Base-by-base conservation (phyloP, 2,888 invertebrate species). In the Epinotia brunnichana region DNA sequence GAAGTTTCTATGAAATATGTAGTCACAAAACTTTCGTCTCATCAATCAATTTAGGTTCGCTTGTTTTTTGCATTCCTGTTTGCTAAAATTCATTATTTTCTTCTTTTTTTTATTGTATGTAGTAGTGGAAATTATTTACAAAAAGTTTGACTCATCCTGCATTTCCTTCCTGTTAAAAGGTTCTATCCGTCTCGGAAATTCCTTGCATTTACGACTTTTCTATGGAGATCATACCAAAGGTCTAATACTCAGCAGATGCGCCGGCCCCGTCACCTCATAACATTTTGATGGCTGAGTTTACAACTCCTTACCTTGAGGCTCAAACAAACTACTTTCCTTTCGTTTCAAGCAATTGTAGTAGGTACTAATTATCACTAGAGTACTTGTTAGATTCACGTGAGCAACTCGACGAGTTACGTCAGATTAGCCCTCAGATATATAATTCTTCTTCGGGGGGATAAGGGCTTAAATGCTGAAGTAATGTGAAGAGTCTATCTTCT, bases 191-290 rank as follows among this genome's bases (percentile, higher is more conserved):
- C 13, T 44, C 0, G 0, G 3, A 44, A 15, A 3, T 44, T 3
- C 2, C 41, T 44, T 5, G 41, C 2, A 13, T 44, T 13, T 11
- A 44, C 13, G 41, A 11, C 13, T 44, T 44, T 44, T 44, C 15
- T 35, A 35, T 15, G 15, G 4, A 44, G 15, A 4, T 4, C 35
- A 9, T 9, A 35, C 35, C 15, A 44, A 44, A 44, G 44, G 44
- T 56, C 24, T 29, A 21, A 15, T 56, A 24, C 24, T 60, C 44
- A 19, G 63, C 21, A 64, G 15, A 48, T 62, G 24, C 24, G 53
- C 48, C 51, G 10, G 63, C 53, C 2, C 48, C 51, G 19, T 19
- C 53, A 64, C 64, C 19, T 64, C 64, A 39, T 64, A 54, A 64
- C 53, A 13, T 2, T 53, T 64, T 64, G 17, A 64, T 64, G 35